Evolutionary conservation across 2,888 invertebrate species (phyloP).

Genomic region (Catocala nupta): DNA sequence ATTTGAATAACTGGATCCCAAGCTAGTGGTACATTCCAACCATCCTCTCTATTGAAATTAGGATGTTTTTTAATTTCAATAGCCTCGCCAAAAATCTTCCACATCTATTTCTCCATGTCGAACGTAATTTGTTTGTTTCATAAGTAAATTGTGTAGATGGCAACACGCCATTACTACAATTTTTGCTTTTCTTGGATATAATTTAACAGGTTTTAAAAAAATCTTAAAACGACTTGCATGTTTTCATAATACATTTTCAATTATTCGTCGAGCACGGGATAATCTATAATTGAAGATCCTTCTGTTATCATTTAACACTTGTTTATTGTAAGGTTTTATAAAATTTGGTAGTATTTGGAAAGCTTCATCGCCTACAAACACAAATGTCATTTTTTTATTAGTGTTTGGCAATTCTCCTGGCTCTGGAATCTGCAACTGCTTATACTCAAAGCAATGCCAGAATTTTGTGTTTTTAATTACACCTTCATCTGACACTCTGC

Average conservation of each 20-base stretch:
- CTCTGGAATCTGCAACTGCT: conserved; percentile 16
- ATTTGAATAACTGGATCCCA: too few species aligned
- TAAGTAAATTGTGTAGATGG: too few species aligned
- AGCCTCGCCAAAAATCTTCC: too few species aligned
- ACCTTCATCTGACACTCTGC: conserved; percentile 15
- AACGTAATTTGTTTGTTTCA: too few species aligned
- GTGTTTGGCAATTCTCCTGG: conserved; percentile 13
- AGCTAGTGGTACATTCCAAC: too few species aligned
- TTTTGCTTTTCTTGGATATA: too few species aligned
- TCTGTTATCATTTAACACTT: conserved; percentile 6
- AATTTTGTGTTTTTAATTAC: conserved; percentile 12
- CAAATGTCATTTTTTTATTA: conserved; percentile 8
- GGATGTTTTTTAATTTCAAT: too few species aligned
- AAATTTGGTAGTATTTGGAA: too few species aligned
- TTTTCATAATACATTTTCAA: conserved; percentile 35
- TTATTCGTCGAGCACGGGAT: conserved; percentile 26
- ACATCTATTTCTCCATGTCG: too few species aligned
- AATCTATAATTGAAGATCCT: conserved; percentile 32
- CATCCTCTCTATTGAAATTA: too few species aligned
- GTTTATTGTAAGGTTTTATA: conserved; percentile 6
- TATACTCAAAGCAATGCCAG: not conserved
- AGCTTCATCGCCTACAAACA: conserved; percentile 29
- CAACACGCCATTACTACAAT: too few species aligned
- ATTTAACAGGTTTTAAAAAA: too few species aligned
- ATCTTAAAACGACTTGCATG: conserved; percentile 22